phyloP scores from a whole-genome alignment of 1,140 invertebrate genomes.

The Panagrolaimus sp. region DNA sequence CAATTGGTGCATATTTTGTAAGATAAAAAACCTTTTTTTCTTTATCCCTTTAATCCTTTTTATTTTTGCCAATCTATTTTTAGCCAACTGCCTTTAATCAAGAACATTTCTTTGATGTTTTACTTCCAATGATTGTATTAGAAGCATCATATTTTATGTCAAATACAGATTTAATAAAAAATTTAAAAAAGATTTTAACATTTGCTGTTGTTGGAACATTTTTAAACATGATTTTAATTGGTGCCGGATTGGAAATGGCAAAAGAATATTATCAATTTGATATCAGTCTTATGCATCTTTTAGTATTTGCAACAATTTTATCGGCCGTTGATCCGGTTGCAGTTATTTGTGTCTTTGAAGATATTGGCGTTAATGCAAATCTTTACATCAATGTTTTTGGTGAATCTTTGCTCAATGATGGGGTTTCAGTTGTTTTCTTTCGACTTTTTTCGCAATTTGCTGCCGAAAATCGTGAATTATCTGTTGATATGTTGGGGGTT shows the following conservation, averaged over 20 bases:
- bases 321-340: constrained; percentile 98
- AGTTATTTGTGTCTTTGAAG: constrained; percentile 49
- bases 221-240: constrained; percentile 4
- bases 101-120: constrained; percentile 15
- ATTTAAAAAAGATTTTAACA: constrained; percentile 1
- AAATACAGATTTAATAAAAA: constrained; percentile 12
- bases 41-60: too few species aligned
- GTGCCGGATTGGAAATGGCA: constrained; percentile 2
- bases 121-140: constrained; percentile 15
- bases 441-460: constrained; percentile 63
- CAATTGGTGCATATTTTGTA: constrained; percentile 13
- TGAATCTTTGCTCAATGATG: constrained; percentile 94
- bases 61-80: background rate
- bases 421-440: constrained; percentile 60
- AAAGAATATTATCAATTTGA: background rate
- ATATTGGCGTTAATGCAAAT: constrained; percentile 68
- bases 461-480: background rate
- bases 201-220: constrained; percentile 17
- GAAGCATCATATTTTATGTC: constrained; percentile 20
- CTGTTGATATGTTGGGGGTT: background rate
- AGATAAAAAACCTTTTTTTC: background rate
- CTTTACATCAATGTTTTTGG: constrained; percentile 97
- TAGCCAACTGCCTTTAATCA: constrained; percentile 17
- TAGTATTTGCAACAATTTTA: constrained; percentile 93
- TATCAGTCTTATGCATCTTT: constrained; percentile 16